Evolutionary conservation across 2,113 vertebrate species (phyloP).

Genomic region (Hypomesus transpacificus): DNA sequence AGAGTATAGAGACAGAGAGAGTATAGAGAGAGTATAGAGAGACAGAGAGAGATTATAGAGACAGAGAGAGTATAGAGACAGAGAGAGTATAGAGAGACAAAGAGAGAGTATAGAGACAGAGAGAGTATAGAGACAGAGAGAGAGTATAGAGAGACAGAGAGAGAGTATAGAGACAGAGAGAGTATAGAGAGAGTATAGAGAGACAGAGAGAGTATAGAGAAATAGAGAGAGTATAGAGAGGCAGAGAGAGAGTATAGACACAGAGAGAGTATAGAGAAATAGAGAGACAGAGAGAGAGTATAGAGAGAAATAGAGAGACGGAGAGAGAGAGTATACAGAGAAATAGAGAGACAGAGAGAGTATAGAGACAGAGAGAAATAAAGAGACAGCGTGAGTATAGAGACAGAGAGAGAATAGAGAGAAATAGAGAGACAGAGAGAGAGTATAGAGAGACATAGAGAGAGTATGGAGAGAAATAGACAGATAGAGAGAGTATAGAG

Average conservation of each 20-base stretch:
- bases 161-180: neutral
- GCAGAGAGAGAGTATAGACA: neutral
- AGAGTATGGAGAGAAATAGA: neutral
- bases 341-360: neutral
- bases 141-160: too few species aligned
- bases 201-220: neutral
- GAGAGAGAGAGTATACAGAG: neutral
- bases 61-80: neutral
- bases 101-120: neutral
- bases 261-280: neutral
- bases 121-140: neutral
- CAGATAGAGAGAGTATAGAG: slow-evolving; percentile 1
- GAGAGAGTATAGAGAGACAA: neutral
- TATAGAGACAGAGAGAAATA: neutral
- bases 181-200: neutral
- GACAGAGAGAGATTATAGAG: neutral
- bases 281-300: neutral
- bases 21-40: neutral
- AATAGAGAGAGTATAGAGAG: neutral
- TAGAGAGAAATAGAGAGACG: neutral
- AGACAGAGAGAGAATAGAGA: neutral
- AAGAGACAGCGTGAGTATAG: neutral
- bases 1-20: neutral
- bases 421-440: neutral
- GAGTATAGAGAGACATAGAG: neutral